Conservation (phyloP, 1,140 invertebrate genomes). For the Psilanteris sp. region DNA sequence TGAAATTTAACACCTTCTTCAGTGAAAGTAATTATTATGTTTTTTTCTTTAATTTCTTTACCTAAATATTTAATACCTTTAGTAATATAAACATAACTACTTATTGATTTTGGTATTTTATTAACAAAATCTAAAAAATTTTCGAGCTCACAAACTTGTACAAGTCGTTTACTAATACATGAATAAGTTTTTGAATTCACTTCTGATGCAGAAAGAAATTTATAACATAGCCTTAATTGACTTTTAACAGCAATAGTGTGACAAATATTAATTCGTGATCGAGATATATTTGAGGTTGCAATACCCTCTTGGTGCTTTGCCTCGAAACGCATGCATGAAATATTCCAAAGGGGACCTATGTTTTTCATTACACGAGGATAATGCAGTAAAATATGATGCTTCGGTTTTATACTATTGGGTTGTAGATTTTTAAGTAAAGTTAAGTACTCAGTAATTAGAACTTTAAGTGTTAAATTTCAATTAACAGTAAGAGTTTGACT, state of each 20-base stretch:
- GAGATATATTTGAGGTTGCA: conserved; percentile 3
- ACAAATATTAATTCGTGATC: conserved; percentile 12
- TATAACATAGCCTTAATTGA: conserved; percentile 8
- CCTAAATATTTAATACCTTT: conserved; percentile 4
- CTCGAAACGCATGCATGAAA: conserved; percentile 16
- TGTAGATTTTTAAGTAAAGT: neutral
- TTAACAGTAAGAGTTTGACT: conserved; percentile 3
- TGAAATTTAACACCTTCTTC: too few relatives aligned
- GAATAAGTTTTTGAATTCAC: neutral
- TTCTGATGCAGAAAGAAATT: conserved; percentile 6
- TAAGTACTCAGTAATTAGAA: conserved; percentile 10
- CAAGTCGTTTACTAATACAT: conserved; percentile 3
- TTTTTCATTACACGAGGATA: conserved; percentile 16
- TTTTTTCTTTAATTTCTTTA: too few relatives aligned
- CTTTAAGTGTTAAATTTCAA: neutral
- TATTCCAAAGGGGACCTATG: conserved; percentile 21
- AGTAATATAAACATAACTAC: conserved; percentile 1
- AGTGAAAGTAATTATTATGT: too few relatives aligned
- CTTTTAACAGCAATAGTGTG: conserved; percentile 12
- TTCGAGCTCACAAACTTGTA: neutral
- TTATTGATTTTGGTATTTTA: neutral
- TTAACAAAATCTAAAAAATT: conserved; percentile 6
- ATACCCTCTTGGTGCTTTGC: neutral
- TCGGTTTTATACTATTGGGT: conserved; percentile 10
- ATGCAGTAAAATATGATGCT: conserved; percentile 26